These are phyloP conservation scores for Euclidia mi DNA, from an alignment of 2,888 invertebrate species.

Conservation along the genomic window DNA sequence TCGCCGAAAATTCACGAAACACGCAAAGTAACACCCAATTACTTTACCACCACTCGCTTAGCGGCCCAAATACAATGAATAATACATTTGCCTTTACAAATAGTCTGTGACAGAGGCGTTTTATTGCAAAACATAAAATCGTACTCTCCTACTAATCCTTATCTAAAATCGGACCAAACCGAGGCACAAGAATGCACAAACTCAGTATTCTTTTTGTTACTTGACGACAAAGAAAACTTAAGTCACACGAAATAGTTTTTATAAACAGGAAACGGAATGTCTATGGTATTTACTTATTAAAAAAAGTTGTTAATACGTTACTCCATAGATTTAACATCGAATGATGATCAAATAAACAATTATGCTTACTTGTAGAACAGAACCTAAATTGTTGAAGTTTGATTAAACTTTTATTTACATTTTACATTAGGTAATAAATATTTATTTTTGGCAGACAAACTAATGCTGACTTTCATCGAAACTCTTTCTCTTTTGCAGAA, in stretches of 20 bases:
- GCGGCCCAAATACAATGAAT: constrained; percentile 30
- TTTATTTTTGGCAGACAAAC: too few species aligned
- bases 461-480: too few species aligned
- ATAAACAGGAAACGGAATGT: constrained; percentile 54
- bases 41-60: constrained; percentile 26
- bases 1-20: background rate
- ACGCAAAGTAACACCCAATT: constrained; percentile 20
- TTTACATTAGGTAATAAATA: too few species aligned
- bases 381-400: too few species aligned
- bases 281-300: too few species aligned
- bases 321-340: background rate
- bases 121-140: constrained; percentile 33
- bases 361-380: too few species aligned
- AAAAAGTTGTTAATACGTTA: constrained; percentile 58
- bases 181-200: constrained; percentile 9
- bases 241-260: constrained; percentile 32
- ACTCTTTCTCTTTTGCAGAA: too few species aligned
- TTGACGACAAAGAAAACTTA: too few species aligned
- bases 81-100: constrained; percentile 37
- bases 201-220: too few species aligned
- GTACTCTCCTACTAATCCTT: constrained; percentile 36
- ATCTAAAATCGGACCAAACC: constrained; percentile 37
- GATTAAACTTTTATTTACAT: too few species aligned
- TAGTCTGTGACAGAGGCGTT: constrained; percentile 25
- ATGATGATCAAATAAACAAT: background rate